Base-by-base conservation (phyloP, 2,888 invertebrate species). In the Paralinhomoeus sp. region DNA sequence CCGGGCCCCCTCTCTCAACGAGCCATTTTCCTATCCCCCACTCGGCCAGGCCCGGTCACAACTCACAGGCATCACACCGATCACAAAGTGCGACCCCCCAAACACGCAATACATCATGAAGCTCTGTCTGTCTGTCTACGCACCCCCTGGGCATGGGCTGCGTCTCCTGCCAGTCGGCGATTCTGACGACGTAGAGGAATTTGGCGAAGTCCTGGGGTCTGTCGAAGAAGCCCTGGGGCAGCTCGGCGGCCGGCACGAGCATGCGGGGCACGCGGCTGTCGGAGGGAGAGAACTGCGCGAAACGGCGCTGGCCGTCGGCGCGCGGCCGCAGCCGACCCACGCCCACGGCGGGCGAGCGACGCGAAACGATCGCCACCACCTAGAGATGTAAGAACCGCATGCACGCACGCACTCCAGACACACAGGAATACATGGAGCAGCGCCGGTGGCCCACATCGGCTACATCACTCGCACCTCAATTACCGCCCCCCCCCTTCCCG, bases 321-420 rank as follows among this genome's bases (percentile, higher is more conserved):
- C 48, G 49, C 17, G 70, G 63, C 53, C 72, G 73, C 40, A 82
- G 62, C 47, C 62, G 65, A 2, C 89, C 89, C 41, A 82, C 74
- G 37, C 76, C 74, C 43, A 71, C 72, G 46, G 83, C 71, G 15
- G 74, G 69, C 59, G 85, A 80, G 20, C 75, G 70, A 63, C 72
- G 72, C 56, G 80, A 75, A 41, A 74, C 66, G 40, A 91, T 78
- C 51, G 68, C 72, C 15, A 87, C 78, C 15, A 87, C 78, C 64
- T 67, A 49, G n/a, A 43, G 42, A 35, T 31, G 42, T 21, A 15
- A 37, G 36, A 33, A 17, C 9, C 15, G 31, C 7, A 42, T 18
- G 42, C n/a, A n/a, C n/a, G n/a, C n/a, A n/a, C n/a, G n/a, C n/a
- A n/a, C n/a, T n/a, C n/a, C n/a, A n/a, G n/a, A n/a, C n/a, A n/a